Percentiles rank a stretch among this genome's conserved stretches.
These are phyloP conservation scores for Campaea margaritaria DNA, from an alignment of 2,888 invertebrate genomes.

Conservation along the genomic window DNA sequence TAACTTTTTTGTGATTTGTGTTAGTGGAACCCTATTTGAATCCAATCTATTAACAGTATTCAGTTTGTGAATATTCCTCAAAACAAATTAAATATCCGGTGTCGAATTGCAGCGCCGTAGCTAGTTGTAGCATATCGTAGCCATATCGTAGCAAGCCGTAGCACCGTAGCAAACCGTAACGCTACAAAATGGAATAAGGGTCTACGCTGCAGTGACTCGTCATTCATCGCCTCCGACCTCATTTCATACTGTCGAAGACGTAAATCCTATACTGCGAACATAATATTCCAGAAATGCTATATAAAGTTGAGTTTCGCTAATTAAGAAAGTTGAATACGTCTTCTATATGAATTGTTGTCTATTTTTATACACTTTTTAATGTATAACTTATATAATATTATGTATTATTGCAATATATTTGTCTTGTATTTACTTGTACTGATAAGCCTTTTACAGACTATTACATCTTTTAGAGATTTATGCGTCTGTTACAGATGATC, in stretches of 20 bases:
- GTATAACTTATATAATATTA: too few species aligned
- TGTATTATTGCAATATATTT: too few species aligned
- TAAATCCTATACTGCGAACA: not conserved
- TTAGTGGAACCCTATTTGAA: too few species aligned
- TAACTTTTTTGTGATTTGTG: too few species aligned
- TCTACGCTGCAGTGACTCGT: constrained; percentile 14
- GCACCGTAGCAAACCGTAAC: constrained; percentile 15
- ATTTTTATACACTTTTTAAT: too few species aligned
- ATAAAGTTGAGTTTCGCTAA: constrained; percentile 1
- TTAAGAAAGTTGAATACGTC: not conserved
- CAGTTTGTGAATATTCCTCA: constrained; percentile 4
- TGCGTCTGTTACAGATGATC: too few species aligned
- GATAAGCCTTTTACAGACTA: too few species aligned
- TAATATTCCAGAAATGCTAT: not conserved
- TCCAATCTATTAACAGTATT: too few species aligned
- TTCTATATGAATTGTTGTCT: too few species aligned
- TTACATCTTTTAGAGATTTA: too few species aligned
- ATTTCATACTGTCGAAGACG: not conserved
- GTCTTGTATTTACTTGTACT: too few species aligned
- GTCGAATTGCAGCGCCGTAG: not conserved
- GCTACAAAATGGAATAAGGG: constrained; percentile 9
- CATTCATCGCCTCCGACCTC: constrained; percentile 15
- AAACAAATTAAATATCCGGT: constrained; percentile 3
- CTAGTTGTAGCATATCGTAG: too few species aligned
- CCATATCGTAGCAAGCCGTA: not conserved